Evolutionary conservation across 1,140 invertebrate genomes (phyloP), one percentile per base, ranked within the genome.

Genomic region (Trachymyrmex cornetzi): DNA sequence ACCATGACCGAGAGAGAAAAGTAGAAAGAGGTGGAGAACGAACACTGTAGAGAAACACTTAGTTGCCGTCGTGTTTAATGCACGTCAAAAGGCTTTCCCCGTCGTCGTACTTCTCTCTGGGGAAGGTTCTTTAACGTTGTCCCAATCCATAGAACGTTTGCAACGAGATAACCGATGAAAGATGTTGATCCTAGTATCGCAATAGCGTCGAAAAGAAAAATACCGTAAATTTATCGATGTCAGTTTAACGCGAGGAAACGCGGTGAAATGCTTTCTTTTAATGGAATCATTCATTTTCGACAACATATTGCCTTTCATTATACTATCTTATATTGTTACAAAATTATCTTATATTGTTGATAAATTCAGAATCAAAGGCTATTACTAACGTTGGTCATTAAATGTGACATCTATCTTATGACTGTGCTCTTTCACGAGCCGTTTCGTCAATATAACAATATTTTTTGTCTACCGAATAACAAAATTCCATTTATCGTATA

Each of bases 31-130:
- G 71, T 72, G 80, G 69, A 91, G 77, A 87, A 81, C 57, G 81
- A 88, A 71, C 77, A 88, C 86, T 69, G 85, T 66, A 84, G 81
- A 89, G 86, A 87, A 92, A 92, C 92, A 93, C 92, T 93, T 93
- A 92, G 91, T 89, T 89, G 89, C 86, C 88, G 88, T 91, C 92
- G 86, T 75, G 85, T 92, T 92, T 92, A 94, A 93, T 92, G 88
- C 87, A 88, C 88, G 88, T 94, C 92, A 93, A 93, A 94, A 89
- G 86, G 86, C 88, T 86, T 87, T 89, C 89, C 69, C 90, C 89
- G 71, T 77, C 87, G 30, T 66, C 81, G 75, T 34, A 16, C 30
- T 85, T 88, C 71, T 89, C 81, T 75, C 38, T 81, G 48, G 53
- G n/a, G n/a, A 3, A 75, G 80, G 82, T 90, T 90, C 86, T 92